A percentile compares a stretch with the other conserved stretches of the same genome.
Conservation (phyloP, 1,140 invertebrate genomes). For the Himalopsyche phryganea region DNA sequence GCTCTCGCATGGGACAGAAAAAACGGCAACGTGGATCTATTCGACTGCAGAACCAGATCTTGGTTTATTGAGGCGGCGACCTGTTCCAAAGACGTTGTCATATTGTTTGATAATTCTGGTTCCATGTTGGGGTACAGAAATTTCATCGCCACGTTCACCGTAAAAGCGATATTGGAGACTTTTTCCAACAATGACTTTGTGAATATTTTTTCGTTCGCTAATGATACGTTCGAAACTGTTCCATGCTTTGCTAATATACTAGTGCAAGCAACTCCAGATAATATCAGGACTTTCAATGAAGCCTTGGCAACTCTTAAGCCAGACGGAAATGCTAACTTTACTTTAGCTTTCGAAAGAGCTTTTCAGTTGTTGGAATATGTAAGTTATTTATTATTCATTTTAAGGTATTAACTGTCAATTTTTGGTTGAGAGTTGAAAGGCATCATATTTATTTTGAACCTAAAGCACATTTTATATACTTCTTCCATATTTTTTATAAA, state of each 20-base stretch:
- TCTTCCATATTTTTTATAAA: no score
- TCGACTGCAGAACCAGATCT: constrained; percentile 80
- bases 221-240: constrained; percentile 63
- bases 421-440: no score
- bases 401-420: no score
- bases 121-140: constrained; percentile 89
- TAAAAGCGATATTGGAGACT: constrained; percentile 86
- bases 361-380: constrained; percentile 80
- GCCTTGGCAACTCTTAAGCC: constrained; percentile 66
- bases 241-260: constrained; percentile 78
- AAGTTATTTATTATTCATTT: constrained; percentile 39
- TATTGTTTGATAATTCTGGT: constrained; percentile 92
- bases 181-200: constrained; percentile 98
- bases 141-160: constrained; percentile 66
- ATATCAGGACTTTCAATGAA: constrained; percentile 73
- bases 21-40: constrained; percentile 61
- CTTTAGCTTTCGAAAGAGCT: constrained; percentile 76
- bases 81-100: constrained; percentile 95
- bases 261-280: constrained; percentile 90
- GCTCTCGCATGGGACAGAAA: constrained; percentile 60
- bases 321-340: constrained; percentile 82
- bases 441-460: constrained; percentile 13
- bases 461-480: no score
- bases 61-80: constrained; percentile 98
- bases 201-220: constrained; percentile 81